phyloP scores from a whole-genome alignment of 2,888 invertebrate species.

The Diadegma fenestrale region DNA sequence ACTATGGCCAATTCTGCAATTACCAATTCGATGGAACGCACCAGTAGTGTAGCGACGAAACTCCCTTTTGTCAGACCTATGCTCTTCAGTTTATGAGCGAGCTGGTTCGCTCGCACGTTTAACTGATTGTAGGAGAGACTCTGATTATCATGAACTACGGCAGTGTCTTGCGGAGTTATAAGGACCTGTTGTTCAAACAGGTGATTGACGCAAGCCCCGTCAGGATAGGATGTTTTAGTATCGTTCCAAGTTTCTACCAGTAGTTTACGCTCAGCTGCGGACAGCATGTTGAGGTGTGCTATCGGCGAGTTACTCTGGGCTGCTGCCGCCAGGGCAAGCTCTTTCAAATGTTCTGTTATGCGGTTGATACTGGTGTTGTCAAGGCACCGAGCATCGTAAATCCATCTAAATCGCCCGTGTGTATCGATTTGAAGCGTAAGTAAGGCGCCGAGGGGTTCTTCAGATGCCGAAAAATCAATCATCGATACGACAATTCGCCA shows the following conservation, averaged over 20 bases:
- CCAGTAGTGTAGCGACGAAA: constrained; percentile 10
- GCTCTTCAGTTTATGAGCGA: constrained; percentile 1
- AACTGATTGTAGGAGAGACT: neutral
- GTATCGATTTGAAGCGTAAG: constrained; percentile 14
- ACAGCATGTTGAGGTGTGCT: constrained; percentile 9
- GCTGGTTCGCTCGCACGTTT: constrained; percentile 5
- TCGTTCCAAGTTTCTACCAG: constrained; percentile 22
- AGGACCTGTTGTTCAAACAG: constrained; percentile 10
- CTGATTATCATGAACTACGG: neutral
- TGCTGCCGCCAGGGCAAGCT: neutral
- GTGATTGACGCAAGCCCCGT: neutral
- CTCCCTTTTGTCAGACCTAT: neutral
- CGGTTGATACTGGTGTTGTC: neutral
- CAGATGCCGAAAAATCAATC: neutral
- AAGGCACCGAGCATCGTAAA: neutral
- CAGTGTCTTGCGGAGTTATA: neutral
- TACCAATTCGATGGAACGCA: constrained; percentile 14
- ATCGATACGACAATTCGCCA: constrained; percentile 25
- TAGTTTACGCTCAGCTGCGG: neutral
- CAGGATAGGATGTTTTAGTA: neutral
- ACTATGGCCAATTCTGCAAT: constrained; percentile 23
- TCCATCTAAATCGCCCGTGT: constrained; percentile 21
- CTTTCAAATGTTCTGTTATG: constrained; percentile 11
- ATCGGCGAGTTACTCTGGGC: neutral
- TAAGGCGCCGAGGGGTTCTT: neutral